Conservation (phyloP, 2,113 vertebrate species). For the Dicaeum eximium region DNA sequence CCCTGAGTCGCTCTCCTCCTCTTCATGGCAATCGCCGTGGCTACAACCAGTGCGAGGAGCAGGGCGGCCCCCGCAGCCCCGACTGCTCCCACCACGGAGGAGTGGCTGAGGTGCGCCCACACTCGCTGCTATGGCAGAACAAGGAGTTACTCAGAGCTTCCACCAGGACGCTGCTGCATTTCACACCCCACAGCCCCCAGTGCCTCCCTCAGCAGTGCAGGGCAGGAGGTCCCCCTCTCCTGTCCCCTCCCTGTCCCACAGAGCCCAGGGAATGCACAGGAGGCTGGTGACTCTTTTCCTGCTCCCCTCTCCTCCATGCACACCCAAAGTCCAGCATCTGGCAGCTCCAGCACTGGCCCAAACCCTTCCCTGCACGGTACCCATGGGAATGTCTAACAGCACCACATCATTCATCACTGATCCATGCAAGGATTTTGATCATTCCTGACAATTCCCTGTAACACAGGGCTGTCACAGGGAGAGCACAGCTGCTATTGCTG, state of each 20-base stretch:
- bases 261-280: neutral
- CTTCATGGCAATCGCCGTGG: slow-evolving; percentile 46
- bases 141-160: neutral
- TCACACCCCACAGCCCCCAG: neutral
- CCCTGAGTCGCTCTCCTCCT: slow-evolving; percentile 70
- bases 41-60: slow-evolving; percentile 8
- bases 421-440: neutral
- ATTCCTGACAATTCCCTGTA: neutral
- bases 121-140: slow-evolving; percentile 56
- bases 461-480: neutral
- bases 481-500: slow-evolving; percentile 54
- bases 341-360: neutral
- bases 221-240: neutral
- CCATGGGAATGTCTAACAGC: slow-evolving; percentile 19
- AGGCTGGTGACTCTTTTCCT: neutral
- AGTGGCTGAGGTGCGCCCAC: slow-evolving; percentile 42
- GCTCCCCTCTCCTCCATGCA: neutral
- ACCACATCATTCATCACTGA: rapidly evolving
- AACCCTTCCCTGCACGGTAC: neutral
- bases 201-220: neutral
- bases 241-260: neutral
- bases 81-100: slow-evolving; percentile 59
- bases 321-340: rapidly evolving
- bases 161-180: rapidly evolving
- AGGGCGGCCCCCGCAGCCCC: slow-evolving; percentile 56